Evolutionary conservation across 2,797 vertebrate genomes (phyloP).

Genomic region (Smutsia temminckii): DNA sequence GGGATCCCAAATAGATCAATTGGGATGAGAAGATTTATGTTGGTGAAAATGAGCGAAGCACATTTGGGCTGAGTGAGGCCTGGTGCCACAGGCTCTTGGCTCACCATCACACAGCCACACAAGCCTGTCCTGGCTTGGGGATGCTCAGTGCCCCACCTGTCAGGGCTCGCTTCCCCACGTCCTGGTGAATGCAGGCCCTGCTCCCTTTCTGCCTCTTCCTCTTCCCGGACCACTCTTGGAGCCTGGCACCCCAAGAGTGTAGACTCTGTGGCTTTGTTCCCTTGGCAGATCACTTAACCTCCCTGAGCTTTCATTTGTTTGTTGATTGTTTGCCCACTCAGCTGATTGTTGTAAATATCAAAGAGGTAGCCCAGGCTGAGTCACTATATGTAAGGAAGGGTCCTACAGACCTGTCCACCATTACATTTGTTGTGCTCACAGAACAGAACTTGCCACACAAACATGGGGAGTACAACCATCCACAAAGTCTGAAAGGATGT

Average conservation of each 20-base stretch:
- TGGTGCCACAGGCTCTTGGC: accelerated
- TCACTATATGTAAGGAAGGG: neutral
- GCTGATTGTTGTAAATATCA: neutral
- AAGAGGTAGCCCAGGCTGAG: neutral
- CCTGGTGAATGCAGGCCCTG: neutral
- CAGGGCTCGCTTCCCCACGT: neutral
- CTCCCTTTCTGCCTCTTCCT: neutral
- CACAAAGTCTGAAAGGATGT: neutral
- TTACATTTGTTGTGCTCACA: neutral
- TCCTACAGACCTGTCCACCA: neutral
- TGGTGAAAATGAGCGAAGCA: neutral
- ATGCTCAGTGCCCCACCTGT: neutral
- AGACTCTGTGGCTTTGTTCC: neutral
- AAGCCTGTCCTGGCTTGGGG: neutral
- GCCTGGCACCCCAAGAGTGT: too few relatives aligned
- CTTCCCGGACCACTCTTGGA: neutral
- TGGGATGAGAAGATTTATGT: accelerated
- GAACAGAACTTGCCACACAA: neutral
- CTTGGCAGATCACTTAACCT: neutral
- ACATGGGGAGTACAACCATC: neutral
- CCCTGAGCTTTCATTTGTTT: neutral
- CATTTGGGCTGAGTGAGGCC: neutral
- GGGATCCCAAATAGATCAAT: neutral
- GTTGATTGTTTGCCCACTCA: neutral
- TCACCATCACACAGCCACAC: neutral